phyloP scores from a whole-genome alignment of 2,888 invertebrate species.

The Mesoligia furuncula region DNA sequence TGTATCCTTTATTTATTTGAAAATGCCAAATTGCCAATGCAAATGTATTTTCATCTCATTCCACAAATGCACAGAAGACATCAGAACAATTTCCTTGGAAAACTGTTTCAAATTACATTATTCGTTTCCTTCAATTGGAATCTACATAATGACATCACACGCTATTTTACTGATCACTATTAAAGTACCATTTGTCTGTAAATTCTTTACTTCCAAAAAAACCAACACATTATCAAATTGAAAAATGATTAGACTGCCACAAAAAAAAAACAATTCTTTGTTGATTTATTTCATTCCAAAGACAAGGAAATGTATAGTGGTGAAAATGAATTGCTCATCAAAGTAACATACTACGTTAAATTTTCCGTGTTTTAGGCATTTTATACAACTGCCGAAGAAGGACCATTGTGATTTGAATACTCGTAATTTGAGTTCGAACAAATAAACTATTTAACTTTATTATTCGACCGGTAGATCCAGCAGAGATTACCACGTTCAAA shows the following conservation, averaged over 20 bases:
- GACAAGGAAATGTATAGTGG: neutral
- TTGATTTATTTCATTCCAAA: neutral
- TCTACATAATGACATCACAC: neutral
- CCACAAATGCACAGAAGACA: neutral
- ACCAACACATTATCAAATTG: neutral
- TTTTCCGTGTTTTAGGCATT: neutral
- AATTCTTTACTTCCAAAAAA: neutral
- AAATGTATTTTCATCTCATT: neutral
- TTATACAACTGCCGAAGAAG: neutral
- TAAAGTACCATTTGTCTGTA: neutral
- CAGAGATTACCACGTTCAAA: too few relatives aligned
- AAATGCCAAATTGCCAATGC: neutral
- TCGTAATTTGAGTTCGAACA: neutral
- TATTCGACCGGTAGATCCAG: too few relatives aligned
- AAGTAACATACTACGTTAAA: neutral
- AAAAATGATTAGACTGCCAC: neutral
- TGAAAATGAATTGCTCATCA: neutral
- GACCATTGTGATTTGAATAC: neutral
- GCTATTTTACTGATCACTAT: constrained; percentile 2
- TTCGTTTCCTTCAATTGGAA: neutral
- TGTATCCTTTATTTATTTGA: neutral
- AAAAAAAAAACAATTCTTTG: neutral
- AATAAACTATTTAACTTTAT: too few relatives aligned
- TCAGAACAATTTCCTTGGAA: neutral
- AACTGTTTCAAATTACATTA: constrained; percentile 3